Percentiles rank a stretch among this genome's conserved stretches.
These are phyloP conservation scores for Laterallus jamaicensis DNA, from an alignment of 2,113 vertebrate species.

Conservation along the genomic window DNA sequence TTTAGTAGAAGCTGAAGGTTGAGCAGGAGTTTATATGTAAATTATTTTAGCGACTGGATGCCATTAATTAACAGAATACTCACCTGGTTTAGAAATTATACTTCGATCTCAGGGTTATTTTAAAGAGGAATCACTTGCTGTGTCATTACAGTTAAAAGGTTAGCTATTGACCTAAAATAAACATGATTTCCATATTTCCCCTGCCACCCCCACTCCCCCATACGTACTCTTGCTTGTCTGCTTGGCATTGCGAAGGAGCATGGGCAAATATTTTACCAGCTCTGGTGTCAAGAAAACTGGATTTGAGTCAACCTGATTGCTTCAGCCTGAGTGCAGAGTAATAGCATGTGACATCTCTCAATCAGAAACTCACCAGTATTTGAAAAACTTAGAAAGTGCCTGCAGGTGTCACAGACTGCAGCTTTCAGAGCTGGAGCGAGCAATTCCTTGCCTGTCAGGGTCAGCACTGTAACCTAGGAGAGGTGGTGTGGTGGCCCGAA, in stretches of 20 bases:
- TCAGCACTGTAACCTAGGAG: background rate
- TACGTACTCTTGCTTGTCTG: background rate
- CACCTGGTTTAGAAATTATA: background rate
- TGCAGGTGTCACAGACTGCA: background rate
- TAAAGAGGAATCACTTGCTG: background rate
- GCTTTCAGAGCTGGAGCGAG: background rate
- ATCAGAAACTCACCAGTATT: background rate
- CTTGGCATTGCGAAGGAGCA: background rate
- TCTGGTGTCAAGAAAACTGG: background rate
- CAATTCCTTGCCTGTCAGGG: fast-evolving
- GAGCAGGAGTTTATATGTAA: background rate
- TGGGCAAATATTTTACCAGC: background rate
- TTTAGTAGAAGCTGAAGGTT: background rate
- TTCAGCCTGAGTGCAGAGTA: background rate
- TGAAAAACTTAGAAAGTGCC: background rate
- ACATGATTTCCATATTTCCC: background rate
- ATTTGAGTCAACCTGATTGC: background rate
- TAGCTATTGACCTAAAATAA: background rate
- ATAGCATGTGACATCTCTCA: background rate
- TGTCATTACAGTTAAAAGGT: background rate
- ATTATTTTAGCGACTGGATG: background rate
- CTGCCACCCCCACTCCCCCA: fast-evolving
- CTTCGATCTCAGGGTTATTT: background rate
- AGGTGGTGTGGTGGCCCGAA: background rate
- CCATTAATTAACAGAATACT: background rate